A percentile compares a stretch with the other conserved stretches of the same genome.
phyloP scores from a whole-genome alignment of 2,113 vertebrate species.

The Muntiacus muntjak region DNA sequence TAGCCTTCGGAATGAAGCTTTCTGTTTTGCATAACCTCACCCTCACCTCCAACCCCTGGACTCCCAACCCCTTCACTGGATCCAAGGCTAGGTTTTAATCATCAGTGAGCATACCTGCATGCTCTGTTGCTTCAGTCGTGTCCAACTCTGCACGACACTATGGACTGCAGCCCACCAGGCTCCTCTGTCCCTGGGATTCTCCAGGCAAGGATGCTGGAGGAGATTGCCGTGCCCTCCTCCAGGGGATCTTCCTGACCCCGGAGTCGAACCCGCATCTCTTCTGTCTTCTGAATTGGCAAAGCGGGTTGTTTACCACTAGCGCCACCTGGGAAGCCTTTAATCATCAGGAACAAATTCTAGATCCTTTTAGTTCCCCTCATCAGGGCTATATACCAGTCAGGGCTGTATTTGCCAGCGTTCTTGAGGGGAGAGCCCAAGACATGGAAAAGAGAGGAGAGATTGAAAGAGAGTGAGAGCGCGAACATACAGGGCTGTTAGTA shows the following conservation, averaged over 20 bases:
- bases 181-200: neutral
- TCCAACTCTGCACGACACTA: neutral
- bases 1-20: neutral
- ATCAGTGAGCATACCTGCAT: neutral
- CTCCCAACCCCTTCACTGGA: neutral
- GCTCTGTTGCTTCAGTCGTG: neutral
- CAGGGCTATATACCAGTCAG: neutral
- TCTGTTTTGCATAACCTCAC: neutral
- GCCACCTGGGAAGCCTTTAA: neutral
- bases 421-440: neutral
- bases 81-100: neutral
- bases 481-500: neutral
- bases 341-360: neutral
- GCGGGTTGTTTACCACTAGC: accelerated
- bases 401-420: neutral
- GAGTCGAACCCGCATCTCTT: neutral
- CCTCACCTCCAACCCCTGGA: neutral
- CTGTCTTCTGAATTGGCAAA: neutral
- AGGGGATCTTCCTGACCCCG: neutral
- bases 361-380: neutral
- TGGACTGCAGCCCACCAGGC: neutral
- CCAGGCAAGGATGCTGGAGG: neutral
- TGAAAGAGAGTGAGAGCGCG: neutral
- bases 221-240: neutral
- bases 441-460: neutral